These are phyloP conservation scores for Rhamnusium bicolor DNA, from an alignment of 2,888 invertebrate species.

Conservation along the genomic window DNA sequence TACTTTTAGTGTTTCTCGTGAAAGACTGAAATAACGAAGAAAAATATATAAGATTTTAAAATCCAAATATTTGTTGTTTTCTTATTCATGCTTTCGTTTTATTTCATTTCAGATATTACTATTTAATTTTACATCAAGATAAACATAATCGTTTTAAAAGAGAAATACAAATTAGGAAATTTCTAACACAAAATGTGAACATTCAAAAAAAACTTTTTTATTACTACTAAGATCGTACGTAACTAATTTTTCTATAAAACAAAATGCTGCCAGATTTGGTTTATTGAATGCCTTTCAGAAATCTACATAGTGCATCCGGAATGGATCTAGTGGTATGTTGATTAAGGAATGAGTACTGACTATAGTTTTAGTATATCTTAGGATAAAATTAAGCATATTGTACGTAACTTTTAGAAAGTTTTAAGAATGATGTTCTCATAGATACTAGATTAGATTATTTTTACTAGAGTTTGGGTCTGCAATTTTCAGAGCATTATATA, in stretches of 20 bases:
- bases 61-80: not conserved
- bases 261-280: not conserved
- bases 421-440: slow-evolving; percentile 23
- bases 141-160: not conserved
- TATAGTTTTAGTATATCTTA: slow-evolving; percentile 62
- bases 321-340: slow-evolving; percentile 64
- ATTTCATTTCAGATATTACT: not conserved
- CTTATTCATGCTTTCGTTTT: not conserved
- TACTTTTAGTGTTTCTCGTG: not conserved
- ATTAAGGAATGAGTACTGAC: slow-evolving; percentile 65
- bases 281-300: slow-evolving; percentile 40
- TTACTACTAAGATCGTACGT: not conserved
- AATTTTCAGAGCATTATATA: slow-evolving; percentile 5
- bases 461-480: not conserved
- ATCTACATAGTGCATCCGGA: slow-evolving; percentile 58
- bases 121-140: not conserved
- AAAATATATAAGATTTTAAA: not conserved
- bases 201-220: not conserved
- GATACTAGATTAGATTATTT: slow-evolving; percentile 21
- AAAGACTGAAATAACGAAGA: not conserved
- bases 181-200: not conserved
- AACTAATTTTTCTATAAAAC: not conserved
- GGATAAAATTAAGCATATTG: slow-evolving; percentile 14
- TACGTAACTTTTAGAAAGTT: slow-evolving; percentile 18
- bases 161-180: no score